Conservation (phyloP, 2,113 vertebrate species). For the Rhinolophus sinicus region DNA sequence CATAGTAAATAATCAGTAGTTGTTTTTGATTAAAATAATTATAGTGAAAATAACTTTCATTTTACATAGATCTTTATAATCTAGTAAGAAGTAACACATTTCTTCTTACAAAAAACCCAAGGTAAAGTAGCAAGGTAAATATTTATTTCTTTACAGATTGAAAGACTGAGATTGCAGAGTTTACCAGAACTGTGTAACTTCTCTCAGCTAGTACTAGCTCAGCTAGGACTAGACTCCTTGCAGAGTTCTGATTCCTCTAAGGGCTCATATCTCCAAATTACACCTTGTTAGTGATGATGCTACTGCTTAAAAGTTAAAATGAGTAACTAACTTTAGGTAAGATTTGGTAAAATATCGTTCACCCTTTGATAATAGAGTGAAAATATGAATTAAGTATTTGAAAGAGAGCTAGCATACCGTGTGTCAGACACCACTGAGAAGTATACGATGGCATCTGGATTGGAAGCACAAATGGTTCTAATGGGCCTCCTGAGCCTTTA, state of each 20-base stretch:
- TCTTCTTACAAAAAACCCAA: not conserved
- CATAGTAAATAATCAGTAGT: not conserved
- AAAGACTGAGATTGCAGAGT: not conserved
- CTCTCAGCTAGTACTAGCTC: not conserved
- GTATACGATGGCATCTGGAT: not conserved
- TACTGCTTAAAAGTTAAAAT: constrained; percentile 1
- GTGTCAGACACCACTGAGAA: not conserved
- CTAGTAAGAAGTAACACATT: not conserved
- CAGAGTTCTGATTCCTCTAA: not conserved
- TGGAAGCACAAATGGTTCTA: not conserved
- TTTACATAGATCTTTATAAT: not conserved
- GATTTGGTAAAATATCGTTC: not conserved
- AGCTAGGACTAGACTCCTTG: not conserved
- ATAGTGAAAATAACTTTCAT: not conserved
- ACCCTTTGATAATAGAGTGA: not conserved
- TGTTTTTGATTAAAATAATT: not conserved
- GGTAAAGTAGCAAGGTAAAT: not conserved
- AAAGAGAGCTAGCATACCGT: not conserved
- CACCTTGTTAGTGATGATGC: not conserved
- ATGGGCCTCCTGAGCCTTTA: not conserved
- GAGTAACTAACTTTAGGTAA: not conserved
- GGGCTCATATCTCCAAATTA: not conserved
- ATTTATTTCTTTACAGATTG: not conserved
- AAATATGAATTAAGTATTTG: not conserved
- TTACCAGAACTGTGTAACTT: not conserved